phyloP scores from a whole-genome alignment of 2,888 invertebrate genomes.

The Callimorpha dominula region DNA sequence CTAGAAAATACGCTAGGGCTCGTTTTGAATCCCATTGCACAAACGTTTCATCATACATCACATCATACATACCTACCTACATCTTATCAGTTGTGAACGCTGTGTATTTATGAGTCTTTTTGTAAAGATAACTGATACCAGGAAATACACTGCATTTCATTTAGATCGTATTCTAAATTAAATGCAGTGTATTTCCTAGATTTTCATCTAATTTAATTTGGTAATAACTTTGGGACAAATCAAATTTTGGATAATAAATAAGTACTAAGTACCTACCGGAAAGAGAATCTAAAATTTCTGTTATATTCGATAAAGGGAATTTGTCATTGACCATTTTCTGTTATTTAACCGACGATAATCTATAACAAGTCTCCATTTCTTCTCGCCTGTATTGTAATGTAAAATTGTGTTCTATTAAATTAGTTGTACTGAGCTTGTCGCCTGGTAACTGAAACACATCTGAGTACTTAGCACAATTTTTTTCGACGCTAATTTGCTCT shows the following conservation, averaged over 20 bases:
- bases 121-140: background rate
- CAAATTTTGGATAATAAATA: background rate
- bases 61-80: too few relatives aligned
- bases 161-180: background rate
- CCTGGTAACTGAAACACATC: too few relatives aligned
- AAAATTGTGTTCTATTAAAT: background rate
- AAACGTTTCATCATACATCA: background rate
- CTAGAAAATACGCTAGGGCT: background rate
- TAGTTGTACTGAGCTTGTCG: too few relatives aligned
- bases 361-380: background rate
- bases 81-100: background rate
- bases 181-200: background rate
- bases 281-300: background rate
- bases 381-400: too few relatives aligned
- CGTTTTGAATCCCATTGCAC: background rate
- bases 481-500: too few relatives aligned
- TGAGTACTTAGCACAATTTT: too few relatives aligned
- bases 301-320: background rate
- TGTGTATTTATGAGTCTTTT: too few relatives aligned
- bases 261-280: background rate
- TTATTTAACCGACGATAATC: background rate
- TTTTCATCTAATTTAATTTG: background rate
- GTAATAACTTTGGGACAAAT: too few relatives aligned
- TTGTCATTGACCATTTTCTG: conserved; percentile 8
- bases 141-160: too few relatives aligned